Evolutionary conservation across 2,797 vertebrate genomes (phyloP), one percentile per base, ranked within the genome.

Genomic region (Cottoperca gobio): DNA sequence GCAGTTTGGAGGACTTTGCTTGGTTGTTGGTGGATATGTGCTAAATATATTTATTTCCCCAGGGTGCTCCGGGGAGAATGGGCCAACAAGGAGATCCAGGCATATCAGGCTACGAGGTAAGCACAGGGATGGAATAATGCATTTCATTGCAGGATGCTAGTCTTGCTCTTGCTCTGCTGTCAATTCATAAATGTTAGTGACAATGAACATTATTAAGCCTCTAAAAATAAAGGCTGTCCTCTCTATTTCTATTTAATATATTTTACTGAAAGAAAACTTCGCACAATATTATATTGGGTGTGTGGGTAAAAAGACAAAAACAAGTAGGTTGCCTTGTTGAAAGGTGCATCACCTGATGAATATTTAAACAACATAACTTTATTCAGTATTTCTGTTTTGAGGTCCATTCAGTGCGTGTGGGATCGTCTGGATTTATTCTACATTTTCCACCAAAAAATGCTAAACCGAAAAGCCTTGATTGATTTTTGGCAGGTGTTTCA

Each of bases 61-160:
- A 99, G 98, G 98, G 98, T 68, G 92, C 93, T 85, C 96, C 96
- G 0, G 98, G 98, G 40, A 94, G 93, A 79, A 98, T 97, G 96
- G 98, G 98, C 67, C 87, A 94, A 81, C 95, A 96, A 81, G 98
- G 98, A 60, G 95, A 96, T 24, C 95, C 93, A 7, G 98, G 98
- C 62, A 81, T 96, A 74, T 84, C 94, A 59, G 98, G 98, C 59
- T 99, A 98, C 50, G 88, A 96, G 89, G 98, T 99, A 91, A 91
- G 86, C 46, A 45, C 9, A n/a, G 14, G 55, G 65, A 68, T 75
- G 53, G 53, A 24, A 72, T 60, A n/a, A 60, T 45, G 49, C 5
- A 37, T 62, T 46, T 49, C 7, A 46, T 16, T 48, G 11, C 28
- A 45, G 16, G 46, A 40, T 58, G 16, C 39, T 33, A 14, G 24